Base-by-base conservation (phyloP, 2,888 invertebrate species). In the Patella pellucida region DNA sequence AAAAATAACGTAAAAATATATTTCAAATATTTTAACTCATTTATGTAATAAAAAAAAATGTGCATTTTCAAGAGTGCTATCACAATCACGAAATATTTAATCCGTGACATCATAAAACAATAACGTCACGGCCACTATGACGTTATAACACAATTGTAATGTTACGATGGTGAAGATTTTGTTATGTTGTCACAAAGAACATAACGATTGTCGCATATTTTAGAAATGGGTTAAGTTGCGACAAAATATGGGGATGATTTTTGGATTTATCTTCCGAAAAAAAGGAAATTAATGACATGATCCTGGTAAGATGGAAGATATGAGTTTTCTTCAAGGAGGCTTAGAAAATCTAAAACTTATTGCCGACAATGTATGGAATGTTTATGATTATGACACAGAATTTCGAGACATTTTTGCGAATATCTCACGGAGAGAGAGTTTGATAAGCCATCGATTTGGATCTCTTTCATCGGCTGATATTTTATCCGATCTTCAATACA, bases 401-500 rank as follows among this genome's bases (percentile, higher is more conserved):
- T 62, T 62, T 62, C 23, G 23, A 62, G 62, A 62, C 23, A 23
- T 62, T 62, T 62, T 62, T 62, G 62, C 62, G 11, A 62, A 62
- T 62, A 62, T 62, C 3, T 62, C 62, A 19, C 11, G 62, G 23
- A 62, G 19, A 62, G 62, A 62, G 62, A 62, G 62, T 62, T 62
- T 62, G 23, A 12, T 62, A 19, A 62, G 62, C 23, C 19, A 62
- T 15, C 19, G 62, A 19, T 62, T 62, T 62, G 23, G 12, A 12
- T 62, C 62, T 3, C 19, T 23, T 14, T 23, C 62, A 11, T 12
- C 62, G 19, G 62, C 62, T 62, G 62, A 62, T 23, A 62, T 62
- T 3, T 62, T 62, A 62, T 62, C 62, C 23, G 62, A 62, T 62
- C 62, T 62, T 23, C 62, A 62, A 62, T 62, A 62, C 5, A 62